A percentile compares a stretch with the other conserved stretches of the same genome.
phyloP scores from a whole-genome alignment of 2,113 vertebrate genomes.

The Prionailurus bengalensis region DNA sequence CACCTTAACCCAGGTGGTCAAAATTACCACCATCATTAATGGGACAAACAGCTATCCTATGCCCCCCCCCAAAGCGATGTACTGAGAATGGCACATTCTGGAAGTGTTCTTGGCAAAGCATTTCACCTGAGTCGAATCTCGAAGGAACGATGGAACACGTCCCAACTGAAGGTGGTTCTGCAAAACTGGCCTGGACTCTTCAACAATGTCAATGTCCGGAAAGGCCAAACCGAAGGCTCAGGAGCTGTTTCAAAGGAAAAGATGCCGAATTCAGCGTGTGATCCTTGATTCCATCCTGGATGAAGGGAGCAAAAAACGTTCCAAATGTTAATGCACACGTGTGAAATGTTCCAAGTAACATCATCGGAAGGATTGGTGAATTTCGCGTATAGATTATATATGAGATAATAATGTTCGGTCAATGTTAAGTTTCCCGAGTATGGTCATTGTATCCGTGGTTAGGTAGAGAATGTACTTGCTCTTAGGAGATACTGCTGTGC shows the following conservation, averaged over 20 bases:
- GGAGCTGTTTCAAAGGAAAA: conserved; percentile 43
- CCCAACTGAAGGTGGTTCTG: conserved; percentile 20
- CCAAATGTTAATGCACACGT: neutral
- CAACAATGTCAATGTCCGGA: neutral
- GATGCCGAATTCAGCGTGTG: neutral
- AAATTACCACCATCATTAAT: neutral
- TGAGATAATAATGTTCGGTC: neutral
- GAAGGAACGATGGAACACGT: conserved; percentile 14
- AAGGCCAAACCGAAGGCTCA: conserved; percentile 28
- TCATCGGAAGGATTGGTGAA: neutral
- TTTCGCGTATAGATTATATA: conserved; percentile 21
- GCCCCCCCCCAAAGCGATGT: neutral
- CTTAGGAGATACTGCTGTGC: neutral
- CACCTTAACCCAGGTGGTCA: conserved; percentile 26
- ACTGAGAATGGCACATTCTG: conserved; percentile 30
- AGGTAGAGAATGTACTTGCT: neutral
- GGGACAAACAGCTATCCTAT: conserved; percentile 11
- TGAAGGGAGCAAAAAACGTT: neutral
- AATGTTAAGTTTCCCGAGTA: conserved; percentile 52
- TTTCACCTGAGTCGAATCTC: conserved; percentile 46
- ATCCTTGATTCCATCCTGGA: conserved; percentile 14
- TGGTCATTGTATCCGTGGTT: neutral
- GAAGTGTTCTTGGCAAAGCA: conserved; percentile 17
- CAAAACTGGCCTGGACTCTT: neutral
- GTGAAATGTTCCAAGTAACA: neutral